Base-by-base conservation (phyloP, 2,888 invertebrate species). In the Drosophila melanosoma region DNA sequence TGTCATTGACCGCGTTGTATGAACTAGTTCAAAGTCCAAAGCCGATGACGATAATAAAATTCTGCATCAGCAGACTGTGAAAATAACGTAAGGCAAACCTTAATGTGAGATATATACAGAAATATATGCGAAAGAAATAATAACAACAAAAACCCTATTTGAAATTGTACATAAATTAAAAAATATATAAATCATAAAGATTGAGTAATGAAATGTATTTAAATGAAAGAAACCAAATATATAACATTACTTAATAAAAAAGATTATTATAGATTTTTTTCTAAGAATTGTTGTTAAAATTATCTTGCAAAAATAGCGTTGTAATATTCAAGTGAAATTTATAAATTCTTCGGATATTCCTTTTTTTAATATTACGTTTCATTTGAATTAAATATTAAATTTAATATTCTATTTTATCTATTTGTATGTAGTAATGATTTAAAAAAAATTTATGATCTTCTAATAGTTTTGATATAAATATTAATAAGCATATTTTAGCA, bases 21-120 rank as follows among this genome's bases (percentile, higher is more conserved):
- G 42, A 12, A 20, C 7, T 12, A 20, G 7, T 1, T 12, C 3
- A 12, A 45, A 45, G 20, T 20, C 20, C 1, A 45, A 45, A 45
- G 3, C 17, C 1, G 29, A 29, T 29, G 20, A 2, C 15, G 8
- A 45, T 15, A 8, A 23, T 26, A 45, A 15, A 23, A 23, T 23
- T 45, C 45, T 45, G 20, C 45, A 23, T 38, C 66, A 60, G 45
- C 60, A 26, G 8, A 59, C 62, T 61, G 49, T 70, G 58, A 36
- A 45, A 36, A 79, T 79, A 82, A 82, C 76, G 79, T 79, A 71
- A 80, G 66, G 12, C 65, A 36, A 61, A 58, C 49, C 52, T 26
- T 45, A 66, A 58, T 63, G 57, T 63, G 29, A 58, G 36, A 26
- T 29, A 15, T 12, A 42, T 38, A 48, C 45, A 56, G 12, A 51